A percentile compares a stretch with the other conserved stretches of the same genome.
Conservation (phyloP, 53 echinoderm and acorn worm genomes). For the Henricia sp. region DNA sequence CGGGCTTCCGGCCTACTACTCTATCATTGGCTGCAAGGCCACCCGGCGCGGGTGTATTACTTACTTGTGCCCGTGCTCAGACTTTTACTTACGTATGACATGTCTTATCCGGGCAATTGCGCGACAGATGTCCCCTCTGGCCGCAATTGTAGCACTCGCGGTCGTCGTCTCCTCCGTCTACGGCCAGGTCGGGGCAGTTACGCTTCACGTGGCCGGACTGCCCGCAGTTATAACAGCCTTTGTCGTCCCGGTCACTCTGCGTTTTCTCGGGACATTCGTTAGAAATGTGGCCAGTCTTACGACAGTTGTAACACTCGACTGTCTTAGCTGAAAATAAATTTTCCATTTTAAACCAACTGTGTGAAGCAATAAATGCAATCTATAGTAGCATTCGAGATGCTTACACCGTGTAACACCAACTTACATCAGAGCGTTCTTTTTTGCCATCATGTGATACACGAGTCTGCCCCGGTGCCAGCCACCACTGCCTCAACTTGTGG, state of each 20-base stretch:
- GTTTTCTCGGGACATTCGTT: conserved; percentile 52
- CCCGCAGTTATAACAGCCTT: conserved; percentile 45
- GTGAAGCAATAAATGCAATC: too few species aligned
- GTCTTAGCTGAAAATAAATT: background rate
- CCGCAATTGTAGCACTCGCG: conserved; percentile 44
- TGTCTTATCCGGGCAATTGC: conserved; percentile 56
- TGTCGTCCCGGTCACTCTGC: conserved; percentile 17
- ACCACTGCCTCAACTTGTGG: too few species aligned
- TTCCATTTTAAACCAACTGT: too few species aligned
- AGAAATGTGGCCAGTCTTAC: conserved; percentile 60
- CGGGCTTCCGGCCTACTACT: too few species aligned
- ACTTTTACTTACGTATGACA: conserved; percentile 80
- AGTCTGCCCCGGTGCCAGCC: too few species aligned
- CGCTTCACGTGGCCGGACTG: conserved; percentile 23
- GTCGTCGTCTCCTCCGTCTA: conserved; percentile 9
- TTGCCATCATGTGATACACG: too few species aligned
- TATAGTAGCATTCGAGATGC: too few species aligned
- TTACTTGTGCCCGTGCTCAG: too few species aligned
- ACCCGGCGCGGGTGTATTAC: too few species aligned
- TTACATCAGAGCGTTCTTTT: too few species aligned
- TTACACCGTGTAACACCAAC: too few species aligned
- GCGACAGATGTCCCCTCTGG: conserved; percentile 44
- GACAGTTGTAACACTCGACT: conserved; percentile 63
- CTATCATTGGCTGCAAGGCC: too few species aligned
- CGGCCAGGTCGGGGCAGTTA: background rate